Evolutionary conservation across 2,888 invertebrate genomes (phyloP).

Genomic region (Ichneumoninae sp.): DNA sequence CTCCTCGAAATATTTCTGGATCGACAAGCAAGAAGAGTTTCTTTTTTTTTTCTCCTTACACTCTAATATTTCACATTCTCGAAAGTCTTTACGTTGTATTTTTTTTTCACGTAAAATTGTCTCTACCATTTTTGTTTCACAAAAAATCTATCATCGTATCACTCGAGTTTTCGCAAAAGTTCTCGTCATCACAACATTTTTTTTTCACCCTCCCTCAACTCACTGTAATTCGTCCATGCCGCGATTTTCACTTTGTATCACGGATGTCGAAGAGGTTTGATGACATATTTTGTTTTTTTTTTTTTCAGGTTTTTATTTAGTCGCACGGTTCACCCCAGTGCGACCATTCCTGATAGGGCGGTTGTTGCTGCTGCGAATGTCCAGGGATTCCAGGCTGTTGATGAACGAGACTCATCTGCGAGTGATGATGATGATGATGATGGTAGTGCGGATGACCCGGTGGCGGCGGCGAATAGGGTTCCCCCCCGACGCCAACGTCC

Average conservation of each 20-base stretch:
- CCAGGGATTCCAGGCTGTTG: constrained; percentile 68
- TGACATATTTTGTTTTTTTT: neutral
- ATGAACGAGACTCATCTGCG: constrained; percentile 75
- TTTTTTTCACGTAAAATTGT: constrained; percentile 30
- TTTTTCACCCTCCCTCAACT: neutral
- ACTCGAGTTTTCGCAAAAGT: constrained; percentile 24
- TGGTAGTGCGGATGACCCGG: constrained; percentile 83
- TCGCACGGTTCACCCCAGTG: constrained; percentile 79
- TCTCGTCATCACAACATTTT: constrained; percentile 20
- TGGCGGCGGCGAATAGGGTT: constrained; percentile 84
- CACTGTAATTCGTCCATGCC: constrained; percentile 31
- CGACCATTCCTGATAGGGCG: constrained; percentile 70
- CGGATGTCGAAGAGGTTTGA: constrained; percentile 40
- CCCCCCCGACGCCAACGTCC: constrained; percentile 78
- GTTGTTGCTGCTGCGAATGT: constrained; percentile 70
- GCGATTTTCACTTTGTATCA: constrained; percentile 10
- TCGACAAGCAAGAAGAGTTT: constrained; percentile 36
- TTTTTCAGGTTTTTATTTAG: constrained; percentile 66
- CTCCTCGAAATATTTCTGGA: constrained; percentile 22
- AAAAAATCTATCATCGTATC: constrained; percentile 32
- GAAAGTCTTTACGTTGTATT: neutral
- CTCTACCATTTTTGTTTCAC: constrained; percentile 42
- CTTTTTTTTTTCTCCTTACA: constrained; percentile 2
- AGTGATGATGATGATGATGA: constrained; percentile 75
- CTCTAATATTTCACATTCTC: constrained; percentile 25